These are phyloP conservation scores for Mesocentrotus franciscanus DNA, from an alignment of 53 echinoderm and acorn worm genomes.

Conservation along the genomic window DNA sequence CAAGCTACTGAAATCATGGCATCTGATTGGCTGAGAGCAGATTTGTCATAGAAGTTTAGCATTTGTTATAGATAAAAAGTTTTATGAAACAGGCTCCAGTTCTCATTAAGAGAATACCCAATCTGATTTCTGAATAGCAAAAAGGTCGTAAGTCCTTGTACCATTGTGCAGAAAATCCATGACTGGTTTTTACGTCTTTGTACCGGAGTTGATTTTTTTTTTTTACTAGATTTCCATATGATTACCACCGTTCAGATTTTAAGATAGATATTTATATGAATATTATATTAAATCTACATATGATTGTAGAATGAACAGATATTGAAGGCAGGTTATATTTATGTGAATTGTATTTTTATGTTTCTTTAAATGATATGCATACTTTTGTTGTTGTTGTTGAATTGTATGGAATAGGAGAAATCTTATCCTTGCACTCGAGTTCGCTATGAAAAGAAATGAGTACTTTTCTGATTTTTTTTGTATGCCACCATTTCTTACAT, in stretches of 20 bases:
- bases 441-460: not conserved
- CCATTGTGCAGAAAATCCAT: not conserved
- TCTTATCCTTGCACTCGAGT: not conserved
- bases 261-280: slow-evolving; percentile 46
- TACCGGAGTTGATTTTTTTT: not conserved
- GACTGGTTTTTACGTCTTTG: slow-evolving; percentile 22
- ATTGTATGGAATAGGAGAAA: not conserved
- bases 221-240: slow-evolving; percentile 11
- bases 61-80: too few relatives aligned
- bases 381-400: not conserved
- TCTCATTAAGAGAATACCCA: not conserved
- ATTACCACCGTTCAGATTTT: slow-evolving; percentile 46
- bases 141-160: not conserved
- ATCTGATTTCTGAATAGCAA: not conserved
- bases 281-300: slow-evolving; percentile 40
- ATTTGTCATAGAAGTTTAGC: too few relatives aligned
- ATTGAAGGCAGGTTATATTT: not conserved
- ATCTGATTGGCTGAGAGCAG: too few relatives aligned
- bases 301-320: not conserved
- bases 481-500: not conserved
- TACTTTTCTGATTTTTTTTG: not conserved
- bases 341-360: slow-evolving; percentile 12
- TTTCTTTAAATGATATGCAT: not conserved
- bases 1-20: too few relatives aligned
- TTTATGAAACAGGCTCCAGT: too few relatives aligned